phyloP scores from a whole-genome alignment of 2,797 vertebrate genomes.

The Protosalanx chinensis region DNA sequence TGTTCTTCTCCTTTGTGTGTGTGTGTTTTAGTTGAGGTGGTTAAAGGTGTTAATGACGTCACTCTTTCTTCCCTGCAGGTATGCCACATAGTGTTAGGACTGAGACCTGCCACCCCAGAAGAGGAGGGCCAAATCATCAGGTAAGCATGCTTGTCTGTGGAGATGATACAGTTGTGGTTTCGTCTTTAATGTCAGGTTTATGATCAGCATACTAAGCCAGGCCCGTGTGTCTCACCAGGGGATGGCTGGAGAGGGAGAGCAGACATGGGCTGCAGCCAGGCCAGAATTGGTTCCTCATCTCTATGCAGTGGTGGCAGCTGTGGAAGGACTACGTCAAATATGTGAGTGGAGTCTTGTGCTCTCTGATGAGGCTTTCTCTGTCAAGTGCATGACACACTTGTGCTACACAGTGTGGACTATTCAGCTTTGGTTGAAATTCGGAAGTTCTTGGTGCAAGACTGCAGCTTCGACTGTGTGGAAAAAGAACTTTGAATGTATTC shows the following conservation, averaged over 20 bases:
- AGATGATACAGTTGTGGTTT: too few relatives aligned
- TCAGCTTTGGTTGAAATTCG: not conserved
- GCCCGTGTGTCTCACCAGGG: conserved; percentile 63
- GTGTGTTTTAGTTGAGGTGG: not conserved
- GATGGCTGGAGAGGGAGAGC: conserved; percentile 96
- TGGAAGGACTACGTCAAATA: conserved; percentile 99
- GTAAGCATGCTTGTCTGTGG: conserved; percentile 56
- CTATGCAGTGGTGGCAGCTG: conserved; percentile 96
- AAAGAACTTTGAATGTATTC: too few relatives aligned
- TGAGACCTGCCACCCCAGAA: conserved; percentile 91
- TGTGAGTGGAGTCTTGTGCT: conserved; percentile 75
- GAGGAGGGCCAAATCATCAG: conserved; percentile 98
- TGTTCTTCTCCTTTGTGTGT: not conserved
- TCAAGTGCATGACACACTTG: not conserved
- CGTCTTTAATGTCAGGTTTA: not conserved
- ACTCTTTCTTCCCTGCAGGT: conserved; percentile 70
- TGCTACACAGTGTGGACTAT: not conserved
- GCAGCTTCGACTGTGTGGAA: too few relatives aligned
- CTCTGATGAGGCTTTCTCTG: not conserved
- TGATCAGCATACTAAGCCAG: not conserved
- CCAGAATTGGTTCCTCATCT: conserved; percentile 98
- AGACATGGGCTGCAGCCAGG: conserved; percentile 89
- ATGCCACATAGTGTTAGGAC: conserved; percentile 94
- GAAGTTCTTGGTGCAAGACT: not conserved
- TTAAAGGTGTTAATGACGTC: not conserved